These are phyloP conservation scores for Dryoscopus gambensis DNA, from an alignment of 2,113 vertebrate genomes.

Conservation along the genomic window DNA sequence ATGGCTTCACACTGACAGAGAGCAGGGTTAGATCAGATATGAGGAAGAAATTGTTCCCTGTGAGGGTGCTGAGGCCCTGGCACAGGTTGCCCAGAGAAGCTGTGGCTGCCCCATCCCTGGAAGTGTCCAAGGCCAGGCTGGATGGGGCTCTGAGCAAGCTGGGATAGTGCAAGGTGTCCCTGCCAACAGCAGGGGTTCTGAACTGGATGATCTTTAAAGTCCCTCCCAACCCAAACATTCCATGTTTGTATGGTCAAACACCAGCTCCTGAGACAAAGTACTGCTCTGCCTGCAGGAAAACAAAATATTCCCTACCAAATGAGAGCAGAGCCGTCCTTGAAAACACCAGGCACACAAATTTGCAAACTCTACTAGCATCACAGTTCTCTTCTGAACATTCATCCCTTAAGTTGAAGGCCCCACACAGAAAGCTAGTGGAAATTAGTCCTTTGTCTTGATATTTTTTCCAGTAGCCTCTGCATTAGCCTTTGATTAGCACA, in stretches of 20 bases:
- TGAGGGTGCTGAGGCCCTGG: fast-evolving
- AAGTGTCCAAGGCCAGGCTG: fast-evolving
- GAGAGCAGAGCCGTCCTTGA: background rate
- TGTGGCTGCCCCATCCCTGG: background rate
- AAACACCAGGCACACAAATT: background rate
- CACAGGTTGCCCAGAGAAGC: background rate
- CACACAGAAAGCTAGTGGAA: background rate
- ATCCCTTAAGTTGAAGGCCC: background rate
- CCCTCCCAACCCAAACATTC: background rate
- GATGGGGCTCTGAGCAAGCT: fast-evolving
- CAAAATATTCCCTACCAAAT: background rate
- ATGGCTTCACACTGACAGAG: background rate
- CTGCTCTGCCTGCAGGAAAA: background rate
- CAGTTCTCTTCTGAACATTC: background rate
- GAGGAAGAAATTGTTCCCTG: fast-evolving
- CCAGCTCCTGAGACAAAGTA: background rate
- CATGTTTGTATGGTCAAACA: background rate
- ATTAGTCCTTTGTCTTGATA: background rate
- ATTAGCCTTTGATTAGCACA: background rate
- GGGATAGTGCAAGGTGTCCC: background rate
- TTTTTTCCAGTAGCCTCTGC: background rate
- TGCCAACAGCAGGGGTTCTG: background rate
- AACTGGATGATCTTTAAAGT: fast-evolving
- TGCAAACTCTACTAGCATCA: background rate
- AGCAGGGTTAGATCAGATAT: fast-evolving